A percentile compares a stretch with the other conserved stretches of the same genome.
Conservation (phyloP, 37 sponge, comb jelly and placozoan genomes). For the Lycopodina hypogea region DNA sequence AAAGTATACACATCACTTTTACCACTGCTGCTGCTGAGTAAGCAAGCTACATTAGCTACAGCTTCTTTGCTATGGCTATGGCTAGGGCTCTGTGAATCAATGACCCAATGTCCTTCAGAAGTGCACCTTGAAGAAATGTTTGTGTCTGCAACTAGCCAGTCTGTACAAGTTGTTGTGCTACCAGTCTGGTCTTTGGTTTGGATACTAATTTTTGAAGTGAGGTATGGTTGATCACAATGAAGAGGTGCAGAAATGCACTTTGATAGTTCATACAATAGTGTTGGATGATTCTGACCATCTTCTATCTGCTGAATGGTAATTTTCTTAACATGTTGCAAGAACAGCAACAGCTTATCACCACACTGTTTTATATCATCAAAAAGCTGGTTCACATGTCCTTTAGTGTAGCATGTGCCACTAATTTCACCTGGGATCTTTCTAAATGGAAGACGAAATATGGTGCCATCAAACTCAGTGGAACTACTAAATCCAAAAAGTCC, state of each 20-base stretch:
- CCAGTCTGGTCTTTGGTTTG: neutral
- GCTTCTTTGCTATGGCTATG: conserved; percentile 7
- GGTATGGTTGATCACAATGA: neutral
- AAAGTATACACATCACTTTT: neutral
- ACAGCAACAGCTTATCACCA: conserved; percentile 48
- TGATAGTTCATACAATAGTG: neutral
- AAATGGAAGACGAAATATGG: conserved; percentile 79
- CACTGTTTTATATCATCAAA: conserved; percentile 2
- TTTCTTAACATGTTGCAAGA: conserved; percentile 43
- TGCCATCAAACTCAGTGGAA: conserved; percentile 32
- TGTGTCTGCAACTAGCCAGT: neutral
- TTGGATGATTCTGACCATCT: neutral
- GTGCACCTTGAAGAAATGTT: neutral
- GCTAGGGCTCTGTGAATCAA: neutral
- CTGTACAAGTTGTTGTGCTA: neutral
- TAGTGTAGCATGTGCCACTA: conserved; percentile 16
- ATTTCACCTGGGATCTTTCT: conserved; percentile 56
- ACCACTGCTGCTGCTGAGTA: neutral
- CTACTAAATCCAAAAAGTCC: conserved; percentile 45
- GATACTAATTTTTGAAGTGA: neutral
- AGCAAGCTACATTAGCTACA: conserved; percentile 33
- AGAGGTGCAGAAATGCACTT: neutral
- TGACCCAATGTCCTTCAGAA: neutral
- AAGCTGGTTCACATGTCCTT: conserved; percentile 11
- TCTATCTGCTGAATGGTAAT: conserved; percentile 36